Conservation (phyloP, 2,797 vertebrate genomes). For the Australoheros facetus region DNA sequence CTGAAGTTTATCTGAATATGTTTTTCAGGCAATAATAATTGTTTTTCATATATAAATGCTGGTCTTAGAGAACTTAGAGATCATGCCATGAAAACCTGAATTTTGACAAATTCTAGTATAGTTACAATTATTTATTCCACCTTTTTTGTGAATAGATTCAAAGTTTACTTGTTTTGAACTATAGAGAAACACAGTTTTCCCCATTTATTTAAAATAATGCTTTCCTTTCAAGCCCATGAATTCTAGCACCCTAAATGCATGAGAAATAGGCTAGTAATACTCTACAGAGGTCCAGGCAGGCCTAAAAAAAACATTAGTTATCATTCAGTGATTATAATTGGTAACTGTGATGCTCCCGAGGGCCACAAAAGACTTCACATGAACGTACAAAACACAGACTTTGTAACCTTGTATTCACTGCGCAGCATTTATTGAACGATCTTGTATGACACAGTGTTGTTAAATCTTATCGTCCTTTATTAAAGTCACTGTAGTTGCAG, state of each 20-base stretch:
- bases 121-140: not conserved
- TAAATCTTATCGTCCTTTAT: not conserved
- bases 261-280: not conserved
- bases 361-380: not conserved
- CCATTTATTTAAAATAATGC: not conserved
- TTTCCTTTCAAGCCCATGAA: too few relatives aligned
- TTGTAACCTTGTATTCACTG: not conserved
- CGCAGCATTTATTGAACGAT: not conserved
- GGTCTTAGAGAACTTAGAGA: not conserved
- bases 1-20: not conserved
- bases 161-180: not conserved
- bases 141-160: not conserved
- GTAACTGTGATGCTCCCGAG: not conserved
- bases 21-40: not conserved
- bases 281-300: too few relatives aligned
- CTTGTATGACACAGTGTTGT: not conserved
- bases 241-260: not conserved
- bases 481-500: not conserved
- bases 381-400: not conserved
- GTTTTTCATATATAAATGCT: not conserved
- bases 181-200: not conserved
- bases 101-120: fast-evolving
- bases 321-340: not conserved
- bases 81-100: not conserved
- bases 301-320: not conserved